These are phyloP conservation scores for Melieria omissa DNA, from an alignment of 2,888 invertebrate genomes.

Conservation along the genomic window DNA sequence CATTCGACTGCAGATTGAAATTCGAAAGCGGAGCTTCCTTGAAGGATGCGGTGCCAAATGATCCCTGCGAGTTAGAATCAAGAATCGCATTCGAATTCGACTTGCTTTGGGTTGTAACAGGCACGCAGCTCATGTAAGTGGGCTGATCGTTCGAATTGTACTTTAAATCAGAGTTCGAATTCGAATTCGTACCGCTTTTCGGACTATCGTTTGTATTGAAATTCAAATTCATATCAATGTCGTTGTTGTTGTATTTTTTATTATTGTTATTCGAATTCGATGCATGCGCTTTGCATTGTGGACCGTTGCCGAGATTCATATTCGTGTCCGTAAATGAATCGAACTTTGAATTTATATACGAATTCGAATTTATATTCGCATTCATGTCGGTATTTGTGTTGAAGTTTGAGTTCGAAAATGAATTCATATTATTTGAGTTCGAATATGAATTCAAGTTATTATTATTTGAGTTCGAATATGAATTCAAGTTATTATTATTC, in stretches of 20 bases:
- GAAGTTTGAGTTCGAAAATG: background rate
- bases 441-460: background rate
- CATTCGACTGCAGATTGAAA: background rate
- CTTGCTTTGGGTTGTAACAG: too few relatives aligned
- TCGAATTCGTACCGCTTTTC: too few relatives aligned
- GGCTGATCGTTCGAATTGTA: too few relatives aligned
- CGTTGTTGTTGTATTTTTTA: slow-evolving; percentile 9
- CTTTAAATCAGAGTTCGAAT: too few relatives aligned
- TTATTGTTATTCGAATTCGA: background rate
- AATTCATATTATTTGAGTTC: background rate
- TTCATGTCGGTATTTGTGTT: background rate
- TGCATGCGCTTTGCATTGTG: too few relatives aligned
- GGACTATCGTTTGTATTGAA: background rate
- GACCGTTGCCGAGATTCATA: too few relatives aligned
- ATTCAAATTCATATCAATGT: slow-evolving; percentile 1
- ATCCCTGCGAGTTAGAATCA: too few relatives aligned
- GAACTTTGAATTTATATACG: background rate
- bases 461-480: background rate
- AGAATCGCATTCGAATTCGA: too few relatives aligned
- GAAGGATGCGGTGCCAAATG: too few relatives aligned
- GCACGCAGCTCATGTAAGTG: too few relatives aligned
- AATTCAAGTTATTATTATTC: background rate
- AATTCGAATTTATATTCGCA: background rate
- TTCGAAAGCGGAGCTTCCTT: too few relatives aligned
- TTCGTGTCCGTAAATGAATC: too few relatives aligned